A percentile compares a stretch with the other conserved stretches of the same genome.
Conservation (phyloP, 2,888 invertebrate species). For the Drosophila recens region DNA sequence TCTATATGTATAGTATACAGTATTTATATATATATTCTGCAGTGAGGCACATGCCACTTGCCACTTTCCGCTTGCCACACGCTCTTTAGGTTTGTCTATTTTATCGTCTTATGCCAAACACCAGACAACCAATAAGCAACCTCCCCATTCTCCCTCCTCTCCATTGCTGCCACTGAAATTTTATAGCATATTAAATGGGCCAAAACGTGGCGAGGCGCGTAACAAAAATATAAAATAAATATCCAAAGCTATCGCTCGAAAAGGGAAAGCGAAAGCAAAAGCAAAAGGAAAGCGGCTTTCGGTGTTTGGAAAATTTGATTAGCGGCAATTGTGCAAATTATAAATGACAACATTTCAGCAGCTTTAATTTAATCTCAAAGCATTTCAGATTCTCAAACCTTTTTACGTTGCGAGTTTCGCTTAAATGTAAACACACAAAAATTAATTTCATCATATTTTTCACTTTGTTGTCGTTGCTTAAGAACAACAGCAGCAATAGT, state of each 20-base stretch:
- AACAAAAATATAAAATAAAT: slow-evolving; percentile 25
- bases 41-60: slow-evolving; percentile 18
- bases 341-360: slow-evolving; percentile 78
- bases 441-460: slow-evolving; percentile 80
- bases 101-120: slow-evolving; percentile 61
- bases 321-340: slow-evolving; percentile 79
- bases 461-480: slow-evolving; percentile 60
- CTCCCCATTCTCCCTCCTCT: neutral
- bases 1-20: neutral
- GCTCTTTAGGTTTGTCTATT: slow-evolving; percentile 61
- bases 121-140: slow-evolving; percentile 37
- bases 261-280: neutral
- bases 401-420: slow-evolving; percentile 43
- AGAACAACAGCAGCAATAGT: slow-evolving; percentile 31
- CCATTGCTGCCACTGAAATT: slow-evolving; percentile 49
- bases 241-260: slow-evolving; percentile 30
- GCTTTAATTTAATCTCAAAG: slow-evolving; percentile 76
- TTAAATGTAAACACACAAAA: slow-evolving; percentile 78
- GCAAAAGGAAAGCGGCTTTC: slow-evolving; percentile 5
- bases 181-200: slow-evolving; percentile 71
- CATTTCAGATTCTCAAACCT: slow-evolving; percentile 68
- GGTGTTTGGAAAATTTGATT: slow-evolving; percentile 67
- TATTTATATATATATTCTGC: slow-evolving; percentile 7
- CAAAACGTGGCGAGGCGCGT: slow-evolving; percentile 42
- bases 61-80: slow-evolving; percentile 25